Conservation (phyloP, 2,888 invertebrate genomes). For the Arctia plantaginis region DNA sequence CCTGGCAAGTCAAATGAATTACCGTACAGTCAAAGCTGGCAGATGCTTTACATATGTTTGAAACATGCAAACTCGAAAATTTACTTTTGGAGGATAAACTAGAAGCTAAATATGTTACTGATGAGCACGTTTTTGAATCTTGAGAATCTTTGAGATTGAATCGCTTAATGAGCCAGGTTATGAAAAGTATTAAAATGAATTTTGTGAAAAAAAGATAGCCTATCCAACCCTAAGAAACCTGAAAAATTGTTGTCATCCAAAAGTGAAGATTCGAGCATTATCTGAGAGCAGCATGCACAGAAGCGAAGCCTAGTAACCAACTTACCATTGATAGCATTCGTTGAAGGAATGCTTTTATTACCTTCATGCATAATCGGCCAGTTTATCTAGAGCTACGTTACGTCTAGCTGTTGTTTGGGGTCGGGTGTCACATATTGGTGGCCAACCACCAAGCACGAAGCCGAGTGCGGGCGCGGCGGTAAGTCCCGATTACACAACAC, state of each 20-base stretch:
- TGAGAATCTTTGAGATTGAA: too few species aligned
- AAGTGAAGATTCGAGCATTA: slow-evolving; percentile 49
- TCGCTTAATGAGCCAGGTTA: slow-evolving; percentile 19
- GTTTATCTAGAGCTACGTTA: slow-evolving; percentile 79
- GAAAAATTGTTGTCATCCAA: slow-evolving; percentile 34
- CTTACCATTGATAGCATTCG: slow-evolving; percentile 83
- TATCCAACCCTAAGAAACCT: slow-evolving; percentile 13
- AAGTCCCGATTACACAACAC: slow-evolving; percentile 82
- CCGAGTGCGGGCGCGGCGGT: slow-evolving; percentile 83
- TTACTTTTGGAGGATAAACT: slow-evolving; percentile 67
- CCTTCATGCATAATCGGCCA: slow-evolving; percentile 81
- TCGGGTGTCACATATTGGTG: slow-evolving; percentile 78
- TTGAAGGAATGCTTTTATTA: slow-evolving; percentile 81
- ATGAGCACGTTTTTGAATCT: slow-evolving; percentile 26
- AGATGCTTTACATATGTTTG: slow-evolving; percentile 50
- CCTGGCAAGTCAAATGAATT: slow-evolving; percentile 86
- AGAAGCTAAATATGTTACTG: background rate
- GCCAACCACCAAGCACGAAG: slow-evolving; percentile 80
- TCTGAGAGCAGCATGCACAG: slow-evolving; percentile 55
- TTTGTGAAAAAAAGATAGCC: slow-evolving; percentile 27
- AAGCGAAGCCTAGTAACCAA: slow-evolving; percentile 74
- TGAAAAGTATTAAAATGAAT: slow-evolving; percentile 10
- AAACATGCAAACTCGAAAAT: slow-evolving; percentile 62
- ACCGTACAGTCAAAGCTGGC: slow-evolving; percentile 65
- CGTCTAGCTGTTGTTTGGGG: slow-evolving; percentile 74